Base-by-base conservation (phyloP, 2,113 vertebrate species). In the Sinocyclocheilus maitianheensis region DNA sequence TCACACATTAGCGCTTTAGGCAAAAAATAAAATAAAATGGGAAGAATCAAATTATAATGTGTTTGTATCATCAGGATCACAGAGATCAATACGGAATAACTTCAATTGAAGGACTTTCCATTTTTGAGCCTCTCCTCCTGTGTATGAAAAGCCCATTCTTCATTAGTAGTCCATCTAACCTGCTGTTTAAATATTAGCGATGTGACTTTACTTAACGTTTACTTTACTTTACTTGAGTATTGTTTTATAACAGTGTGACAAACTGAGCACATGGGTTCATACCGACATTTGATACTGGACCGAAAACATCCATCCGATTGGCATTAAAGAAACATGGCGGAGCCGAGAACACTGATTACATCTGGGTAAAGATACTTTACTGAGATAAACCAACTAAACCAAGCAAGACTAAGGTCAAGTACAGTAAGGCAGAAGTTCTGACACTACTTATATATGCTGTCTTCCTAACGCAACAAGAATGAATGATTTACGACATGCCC, bases 311-410 rank as follows among this genome's bases (percentile, higher is more conserved):
- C 74, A 81, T 87, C 85, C 53, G 65, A 82, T 55, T 82, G 65
- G 72, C 81, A 89, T 91, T 91, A 91, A 88, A 89, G 84, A 91
- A 89, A 88, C 88, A 90, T 88, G 88, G 79, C 16, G 60, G 62
- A 85, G 87, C 77, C 63, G 30, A 87, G 80, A 76, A 86, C 67
- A 24, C 89, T 86, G 88, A 88, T 90, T 87, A 74, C 76, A 74
- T 90, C 87, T 85, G 85, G 60, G 69, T 72, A 77, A 81, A 85
- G 71, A 84, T 81, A 77, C 71, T 65, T 83, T 60, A 37, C 79
- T 34, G 46, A 78, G 77, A 83, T 16, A 75, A 85, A 85, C n/a
- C 69, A 83, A 79, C 24, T n/a, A 85, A 80, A 79, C 34, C 18
- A 83, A 80, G 76, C 14, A 77, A 34, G 76, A 24, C 48, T 77